These are phyloP conservation scores for Ephestia elutella DNA, from an alignment of 1,140 invertebrate species.

Conservation along the genomic window DNA sequence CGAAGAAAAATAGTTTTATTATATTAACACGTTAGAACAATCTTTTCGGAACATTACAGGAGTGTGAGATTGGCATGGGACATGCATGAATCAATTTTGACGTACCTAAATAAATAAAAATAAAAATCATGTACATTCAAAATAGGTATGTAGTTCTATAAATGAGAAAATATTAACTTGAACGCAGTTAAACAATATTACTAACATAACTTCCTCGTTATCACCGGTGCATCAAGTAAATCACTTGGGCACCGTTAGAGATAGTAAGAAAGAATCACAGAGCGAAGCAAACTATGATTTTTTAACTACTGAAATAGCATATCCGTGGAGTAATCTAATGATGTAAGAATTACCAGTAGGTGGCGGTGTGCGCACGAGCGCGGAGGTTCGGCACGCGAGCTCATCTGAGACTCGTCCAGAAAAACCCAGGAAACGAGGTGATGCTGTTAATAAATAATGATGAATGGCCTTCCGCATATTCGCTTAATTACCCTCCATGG, in stretches of 20 bases:
- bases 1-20: too few species aligned
- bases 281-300: constrained; percentile 35
- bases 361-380: constrained; percentile 32
- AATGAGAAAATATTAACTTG: too few species aligned
- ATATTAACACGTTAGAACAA: too few species aligned
- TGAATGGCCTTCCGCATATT: constrained; percentile 50
- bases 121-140: too few species aligned
- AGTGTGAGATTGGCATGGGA: too few species aligned
- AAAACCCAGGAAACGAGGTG: constrained; percentile 57
- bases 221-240: neutral
- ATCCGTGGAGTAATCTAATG: constrained; percentile 25
- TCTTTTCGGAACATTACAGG: too few species aligned
- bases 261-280: constrained; percentile 32
- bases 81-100: too few species aligned
- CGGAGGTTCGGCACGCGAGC: constrained; percentile 34
- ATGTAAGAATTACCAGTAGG: constrained; percentile 32
- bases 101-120: too few species aligned
- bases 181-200: neutral
- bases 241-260: constrained; percentile 29
- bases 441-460: constrained; percentile 59
- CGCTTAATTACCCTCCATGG: constrained; percentile 38
- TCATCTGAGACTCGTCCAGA: constrained; percentile 28
- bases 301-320: constrained; percentile 6
- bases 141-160: too few species aligned
- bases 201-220: neutral